A percentile compares a stretch with the other conserved stretches of the same genome.
Evolutionary conservation across 2,113 vertebrate species (phyloP).

Genomic region (Calyptomena viridis): DNA sequence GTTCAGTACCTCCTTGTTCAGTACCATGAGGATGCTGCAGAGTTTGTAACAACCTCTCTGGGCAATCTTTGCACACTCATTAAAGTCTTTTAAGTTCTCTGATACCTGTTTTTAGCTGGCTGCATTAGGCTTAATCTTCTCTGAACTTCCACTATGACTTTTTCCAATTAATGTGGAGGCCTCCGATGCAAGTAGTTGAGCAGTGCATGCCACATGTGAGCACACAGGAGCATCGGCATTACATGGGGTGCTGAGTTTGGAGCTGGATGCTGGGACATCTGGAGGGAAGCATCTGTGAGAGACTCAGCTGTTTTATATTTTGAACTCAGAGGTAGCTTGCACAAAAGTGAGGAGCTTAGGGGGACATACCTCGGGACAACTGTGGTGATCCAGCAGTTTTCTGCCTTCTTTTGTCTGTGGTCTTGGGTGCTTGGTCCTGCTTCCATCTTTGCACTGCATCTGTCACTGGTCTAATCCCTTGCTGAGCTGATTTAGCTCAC

Average conservation of each 20-base stretch:
- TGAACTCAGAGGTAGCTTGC: not conserved
- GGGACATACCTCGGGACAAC: not conserved
- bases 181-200: not conserved
- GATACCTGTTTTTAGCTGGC: not conserved
- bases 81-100: not conserved
- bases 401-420: not conserved
- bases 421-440: not conserved
- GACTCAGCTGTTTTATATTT: not conserved
- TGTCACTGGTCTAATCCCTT: not conserved
- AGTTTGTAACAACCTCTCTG: not conserved
- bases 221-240: not conserved
- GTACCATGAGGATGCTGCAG: not conserved
- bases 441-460: not conserved
- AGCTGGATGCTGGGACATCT: not conserved
- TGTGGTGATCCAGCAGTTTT: not conserved
- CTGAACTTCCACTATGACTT: not conserved
- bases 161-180: not conserved
- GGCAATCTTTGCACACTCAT: not conserved
- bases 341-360: not conserved
- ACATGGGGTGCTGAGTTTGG: not conserved
- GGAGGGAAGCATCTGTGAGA: not conserved
- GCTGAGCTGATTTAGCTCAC: not conserved
- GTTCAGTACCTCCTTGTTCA: not conserved
- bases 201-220: not conserved
- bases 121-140: not conserved